Conservation (phyloP, 2,113 vertebrate species). For the Orientallactaga bullata region DNA sequence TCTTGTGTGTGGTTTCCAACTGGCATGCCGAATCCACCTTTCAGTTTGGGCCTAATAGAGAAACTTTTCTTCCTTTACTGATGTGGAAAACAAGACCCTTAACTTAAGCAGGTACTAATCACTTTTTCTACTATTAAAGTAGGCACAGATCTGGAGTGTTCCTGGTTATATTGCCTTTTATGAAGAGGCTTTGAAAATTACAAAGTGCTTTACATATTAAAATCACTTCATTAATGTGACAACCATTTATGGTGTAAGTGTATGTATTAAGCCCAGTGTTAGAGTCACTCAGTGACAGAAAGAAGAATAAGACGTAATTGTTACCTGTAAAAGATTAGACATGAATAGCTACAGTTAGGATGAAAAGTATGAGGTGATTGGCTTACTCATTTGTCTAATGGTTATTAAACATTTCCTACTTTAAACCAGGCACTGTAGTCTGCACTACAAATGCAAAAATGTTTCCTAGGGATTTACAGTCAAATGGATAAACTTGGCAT, state of each 20-base stretch:
- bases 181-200: conserved; percentile 21
- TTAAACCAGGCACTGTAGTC: neutral
- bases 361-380: conserved; percentile 29
- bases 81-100: neutral
- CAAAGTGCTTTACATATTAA: conserved; percentile 29
- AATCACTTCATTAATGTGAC: conserved; percentile 14
- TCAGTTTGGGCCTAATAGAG: no score
- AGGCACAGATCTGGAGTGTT: neutral
- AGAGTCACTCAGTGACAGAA: neutral
- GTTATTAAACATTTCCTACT: neutral
- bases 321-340: conserved; percentile 10
- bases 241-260: neutral
- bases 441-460: neutral
- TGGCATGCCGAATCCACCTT: neutral
- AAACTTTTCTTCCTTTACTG: neutral
- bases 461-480: neutral
- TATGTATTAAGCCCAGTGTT: neutral
- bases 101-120: neutral
- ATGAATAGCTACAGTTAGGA: conserved; percentile 21
- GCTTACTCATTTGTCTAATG: conserved; percentile 32
- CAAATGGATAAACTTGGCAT: neutral
- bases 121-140: neutral
- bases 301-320: neutral
- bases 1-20: neutral
- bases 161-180: conserved; percentile 20